Base-by-base conservation (phyloP, 64 coral and sea anemone species). In the Anthopleura sola region DNA sequence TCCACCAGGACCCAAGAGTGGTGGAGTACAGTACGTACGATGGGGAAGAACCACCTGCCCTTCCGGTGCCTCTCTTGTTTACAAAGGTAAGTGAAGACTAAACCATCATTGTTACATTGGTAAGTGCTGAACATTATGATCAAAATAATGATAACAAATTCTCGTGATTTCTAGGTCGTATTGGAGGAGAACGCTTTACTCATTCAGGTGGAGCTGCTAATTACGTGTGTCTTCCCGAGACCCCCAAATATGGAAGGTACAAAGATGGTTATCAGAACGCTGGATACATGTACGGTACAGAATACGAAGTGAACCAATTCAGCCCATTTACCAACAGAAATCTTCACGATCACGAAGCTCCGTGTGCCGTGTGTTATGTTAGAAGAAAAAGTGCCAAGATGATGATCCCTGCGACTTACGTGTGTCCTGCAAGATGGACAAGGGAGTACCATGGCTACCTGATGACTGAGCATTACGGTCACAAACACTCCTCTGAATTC, bases 351-450 rank as follows among this genome's bases (percentile, higher is more conserved):
- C 85, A 86, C 32, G 85, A 86, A 3, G 64, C 62, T 24, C 66
- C 64, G 15, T 89, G 81, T 38, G 48, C 68, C 74, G 88, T 83
- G 19, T 89, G 88, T 47, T 75, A 75, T 18, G 88, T 89, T 34
- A 68, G n/a, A 40, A 34, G 58, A 56, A 80, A 79, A 60, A 69
- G 62, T 26, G 21, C 81, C 49, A 68, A 56, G 81, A 15, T 89
- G 40, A 89, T 89, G 81, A 84, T 83, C 36, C 88, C 88, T 39
- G 88, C 62, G 19, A 89, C 76, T 32, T 82, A 89, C 68, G 88
- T 84, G 57, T 89, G 88, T 82, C 80, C 80, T 11, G 44, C 81
- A 24, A 62, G 80, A 89, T 89, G 88, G 88, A 83, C 36, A 58
- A 10, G 68, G 23, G 88, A 84, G 44, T 89, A 89, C 54, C 49